Evolutionary conservation across 2,888 invertebrate genomes (phyloP), one percentile per base, ranked within the genome.

Genomic region (Oligia fasciuncula): DNA sequence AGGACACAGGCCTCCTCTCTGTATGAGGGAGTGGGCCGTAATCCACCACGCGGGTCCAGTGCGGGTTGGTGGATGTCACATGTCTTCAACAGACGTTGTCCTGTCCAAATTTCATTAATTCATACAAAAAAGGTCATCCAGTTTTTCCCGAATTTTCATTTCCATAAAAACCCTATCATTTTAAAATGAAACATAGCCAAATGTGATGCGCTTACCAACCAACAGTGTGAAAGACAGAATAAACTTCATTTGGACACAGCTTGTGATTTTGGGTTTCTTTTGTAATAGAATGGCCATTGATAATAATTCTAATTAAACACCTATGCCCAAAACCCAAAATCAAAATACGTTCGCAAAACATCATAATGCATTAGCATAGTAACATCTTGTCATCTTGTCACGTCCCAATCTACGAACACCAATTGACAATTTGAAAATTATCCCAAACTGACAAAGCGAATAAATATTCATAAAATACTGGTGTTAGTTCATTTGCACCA

Each of bases 391-490:
- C 62, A n/a, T n/a, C n/a, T 46, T 68, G 57, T 49, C 62, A 75
- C 54, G 68, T 63, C 14, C 62, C 29, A 63, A 80, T 49, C 23
- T 29, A 29, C 8, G 40, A 29, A 54, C 35, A 35, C 65, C 70
- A 60, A 77, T 81, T 70, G 14, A 17, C 66, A 54, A 51, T 66
- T 76, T n/a, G 14, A 51, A 43, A 4, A 63, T 2, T 4, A 46
- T 49, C 2, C 51, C 49, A 35, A 81, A 69, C 2, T 40, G 62
- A 43, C 23, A 54, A 40, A n/a, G 14, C 23, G n/a, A 68, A 77
- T 77, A 60, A n/a, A 83, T 83, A 73, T 68, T 79, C 70, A 83
- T 71, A 67, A 71, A 73, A 71, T 46, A 57, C 54, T 19, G 43
- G 62, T 74, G 49, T 63, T 68, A 62, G 65, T 67, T 80, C 72